Base-by-base conservation (phyloP, 2,888 invertebrate genomes). In the Brenthis ino region DNA sequence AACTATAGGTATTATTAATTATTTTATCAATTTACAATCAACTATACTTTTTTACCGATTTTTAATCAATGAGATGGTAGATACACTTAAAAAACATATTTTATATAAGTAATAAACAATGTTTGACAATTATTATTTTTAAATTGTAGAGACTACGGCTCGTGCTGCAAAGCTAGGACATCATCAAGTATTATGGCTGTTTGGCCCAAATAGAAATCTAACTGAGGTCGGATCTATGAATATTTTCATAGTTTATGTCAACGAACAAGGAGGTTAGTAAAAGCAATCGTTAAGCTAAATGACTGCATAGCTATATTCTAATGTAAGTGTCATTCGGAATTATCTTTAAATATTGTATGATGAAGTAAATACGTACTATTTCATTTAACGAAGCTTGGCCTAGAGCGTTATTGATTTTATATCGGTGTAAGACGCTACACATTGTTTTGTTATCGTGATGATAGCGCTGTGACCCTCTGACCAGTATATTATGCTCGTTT, bases 161-260 rank as follows among this genome's bases (percentile, higher is more conserved):
- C 95, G 96, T 80, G 96, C 97, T 1, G 88, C 91, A 0, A 93
- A 94, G 69, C 93, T 95, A 79, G 98, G 98, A 1, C 95, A 98
- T 75, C 98, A 99, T 77, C 99, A 99, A 92, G 98, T 98, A 11
- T 87, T 99, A 67, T 99, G 99, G 99, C 93, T 99, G 54, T 99
- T 96, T 82, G 99, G 99, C 3, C 96, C 97, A 0, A 96, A 99
- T 80, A 96, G 98, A 82, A 95, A 98, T 85, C 84, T 99, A 37
- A 99, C 99, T 0, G 99, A 99, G 94, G 99, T 98, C 57, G 99
- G 99, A 65, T 97, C 99, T 14, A 99, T 99, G 99, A 99, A 99
- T 85, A 95, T 99, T 66, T 99, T 99, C 85, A 94, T 98, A 85
- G 95, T 97, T 80, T 96, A 95, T 89, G 94, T 96, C 74, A 97